Conservation (phyloP, 2,797 vertebrate genomes). For the Corythornis leucogaster region DNA sequence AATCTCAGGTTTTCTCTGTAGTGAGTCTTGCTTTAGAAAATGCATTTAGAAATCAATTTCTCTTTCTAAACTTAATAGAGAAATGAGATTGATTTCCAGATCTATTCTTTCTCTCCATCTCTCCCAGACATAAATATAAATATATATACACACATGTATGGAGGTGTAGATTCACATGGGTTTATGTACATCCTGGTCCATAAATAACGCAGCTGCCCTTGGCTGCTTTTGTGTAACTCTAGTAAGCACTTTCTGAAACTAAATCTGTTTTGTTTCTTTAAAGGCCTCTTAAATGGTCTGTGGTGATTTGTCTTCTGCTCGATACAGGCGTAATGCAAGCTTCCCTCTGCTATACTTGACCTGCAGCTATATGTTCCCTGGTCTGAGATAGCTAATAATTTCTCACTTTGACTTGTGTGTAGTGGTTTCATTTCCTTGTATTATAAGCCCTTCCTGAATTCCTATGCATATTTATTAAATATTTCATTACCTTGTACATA, state of each 20-base stretch:
- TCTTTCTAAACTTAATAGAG: not conserved
- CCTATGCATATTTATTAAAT: not conserved
- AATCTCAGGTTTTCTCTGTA: not conserved
- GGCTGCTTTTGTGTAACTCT: not conserved
- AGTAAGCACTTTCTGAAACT: not conserved
- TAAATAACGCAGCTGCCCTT: not conserved
- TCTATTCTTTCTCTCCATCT: not conserved
- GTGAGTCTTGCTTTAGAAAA: not conserved
- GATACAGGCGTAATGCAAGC: not conserved
- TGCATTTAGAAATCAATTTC: not conserved
- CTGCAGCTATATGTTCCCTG: not conserved
- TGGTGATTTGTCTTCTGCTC: not conserved
- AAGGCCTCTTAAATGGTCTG: not conserved
- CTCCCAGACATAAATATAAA: not conserved
- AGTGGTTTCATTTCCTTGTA: not conserved
- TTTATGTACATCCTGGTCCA: not conserved
- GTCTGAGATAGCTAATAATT: not conserved
- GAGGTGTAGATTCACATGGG: not conserved
- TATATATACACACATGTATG: too few species aligned
- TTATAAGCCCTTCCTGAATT: conserved; percentile 11
- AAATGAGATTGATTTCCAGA: not conserved
- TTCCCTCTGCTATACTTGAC: not conserved
- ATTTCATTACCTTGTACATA: conserved; percentile 34
- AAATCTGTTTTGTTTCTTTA: not conserved
- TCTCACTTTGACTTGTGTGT: not conserved